Evolutionary conservation across 2,113 vertebrate genomes (phyloP).

Genomic region (Ptilorrhoa leucosticta): DNA sequence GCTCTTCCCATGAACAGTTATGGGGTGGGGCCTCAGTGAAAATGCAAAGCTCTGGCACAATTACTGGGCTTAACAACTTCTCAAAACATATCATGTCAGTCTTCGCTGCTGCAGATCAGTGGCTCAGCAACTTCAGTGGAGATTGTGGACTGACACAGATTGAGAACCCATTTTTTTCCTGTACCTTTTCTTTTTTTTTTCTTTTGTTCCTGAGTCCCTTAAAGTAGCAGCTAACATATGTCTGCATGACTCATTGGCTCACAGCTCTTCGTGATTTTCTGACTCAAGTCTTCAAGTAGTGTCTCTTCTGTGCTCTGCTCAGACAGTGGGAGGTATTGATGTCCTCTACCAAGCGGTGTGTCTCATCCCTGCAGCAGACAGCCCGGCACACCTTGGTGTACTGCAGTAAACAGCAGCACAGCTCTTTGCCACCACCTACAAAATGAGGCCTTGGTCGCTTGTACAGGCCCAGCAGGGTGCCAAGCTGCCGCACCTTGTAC

Average conservation of each 20-base stretch:
- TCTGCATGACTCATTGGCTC: not conserved
- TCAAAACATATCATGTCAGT: accelerated
- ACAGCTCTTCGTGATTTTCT: not conserved
- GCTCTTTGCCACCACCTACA: not conserved
- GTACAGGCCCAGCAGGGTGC: not conserved
- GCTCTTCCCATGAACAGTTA: not conserved
- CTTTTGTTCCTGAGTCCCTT: not conserved
- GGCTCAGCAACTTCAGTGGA: not conserved
- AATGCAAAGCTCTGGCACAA: not conserved
- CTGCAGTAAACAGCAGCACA: not conserved
- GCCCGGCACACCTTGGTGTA: accelerated
- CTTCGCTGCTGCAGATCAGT: not conserved
- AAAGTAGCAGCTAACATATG: not conserved
- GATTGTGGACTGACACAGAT: not conserved
- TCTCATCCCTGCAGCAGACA: not conserved
- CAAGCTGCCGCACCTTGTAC: not conserved
- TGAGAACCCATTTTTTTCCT: not conserved
- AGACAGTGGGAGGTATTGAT: constrained; percentile 5
- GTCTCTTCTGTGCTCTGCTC: not conserved
- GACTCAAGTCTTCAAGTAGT: not conserved
- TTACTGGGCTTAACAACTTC: not conserved
- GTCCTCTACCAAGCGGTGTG: not conserved
- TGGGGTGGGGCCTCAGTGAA: not conserved
- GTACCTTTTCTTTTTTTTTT: not conserved
- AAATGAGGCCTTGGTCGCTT: not conserved